Conservation (phyloP, 2,113 vertebrate genomes). For the Tamias sibiricus region DNA sequence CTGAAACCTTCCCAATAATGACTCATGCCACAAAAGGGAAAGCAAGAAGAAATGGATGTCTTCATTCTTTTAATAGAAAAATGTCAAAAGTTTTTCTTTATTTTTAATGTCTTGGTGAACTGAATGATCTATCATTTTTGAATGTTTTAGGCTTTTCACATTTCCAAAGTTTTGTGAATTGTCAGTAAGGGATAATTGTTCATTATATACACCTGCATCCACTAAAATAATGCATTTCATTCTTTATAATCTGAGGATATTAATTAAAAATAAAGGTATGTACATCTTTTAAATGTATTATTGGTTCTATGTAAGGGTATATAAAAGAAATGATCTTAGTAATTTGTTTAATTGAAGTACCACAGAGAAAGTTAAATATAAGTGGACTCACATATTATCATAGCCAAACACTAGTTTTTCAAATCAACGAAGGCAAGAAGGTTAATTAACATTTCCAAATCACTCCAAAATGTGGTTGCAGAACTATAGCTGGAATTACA, state of each 20-base stretch:
- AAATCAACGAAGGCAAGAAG: background rate
- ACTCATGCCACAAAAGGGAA: background rate
- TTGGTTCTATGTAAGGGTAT: background rate
- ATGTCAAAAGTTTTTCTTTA: background rate
- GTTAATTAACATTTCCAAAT: background rate
- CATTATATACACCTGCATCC: background rate
- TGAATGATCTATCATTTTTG: background rate
- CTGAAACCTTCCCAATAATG: slow-evolving; percentile 45
- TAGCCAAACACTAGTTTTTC: background rate
- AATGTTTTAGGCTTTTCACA: background rate
- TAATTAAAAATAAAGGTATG: background rate
- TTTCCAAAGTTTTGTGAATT: slow-evolving; percentile 6
- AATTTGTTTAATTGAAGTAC: background rate
- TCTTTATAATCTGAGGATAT: background rate
- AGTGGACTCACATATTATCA: background rate
- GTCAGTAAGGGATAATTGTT: background rate
- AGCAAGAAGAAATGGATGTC: background rate
- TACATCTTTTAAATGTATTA: background rate
- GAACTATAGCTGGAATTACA: background rate
- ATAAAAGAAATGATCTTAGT: background rate
- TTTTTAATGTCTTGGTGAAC: slow-evolving; percentile 25
- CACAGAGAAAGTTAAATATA: background rate
- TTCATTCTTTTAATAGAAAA: slow-evolving; percentile 8
- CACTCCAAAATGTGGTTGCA: background rate
- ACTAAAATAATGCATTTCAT: background rate